phyloP scores from a whole-genome alignment of 2,797 vertebrate genomes.

The Spheniscus humboldti region DNA sequence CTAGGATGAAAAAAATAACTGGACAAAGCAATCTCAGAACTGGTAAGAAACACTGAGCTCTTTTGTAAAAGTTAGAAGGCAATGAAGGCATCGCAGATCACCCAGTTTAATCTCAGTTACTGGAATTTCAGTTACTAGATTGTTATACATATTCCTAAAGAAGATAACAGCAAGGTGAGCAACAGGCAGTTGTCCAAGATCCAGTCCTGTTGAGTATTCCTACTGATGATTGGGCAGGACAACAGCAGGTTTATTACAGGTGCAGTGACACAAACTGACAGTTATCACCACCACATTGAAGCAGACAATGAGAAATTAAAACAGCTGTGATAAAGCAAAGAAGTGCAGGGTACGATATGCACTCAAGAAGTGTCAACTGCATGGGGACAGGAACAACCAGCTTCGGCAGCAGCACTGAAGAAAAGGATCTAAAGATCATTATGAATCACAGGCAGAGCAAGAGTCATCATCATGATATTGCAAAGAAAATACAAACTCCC shows the following conservation, averaged over 20 bases:
- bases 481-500: background rate
- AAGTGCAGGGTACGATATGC: background rate
- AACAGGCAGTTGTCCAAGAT: background rate
- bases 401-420: background rate
- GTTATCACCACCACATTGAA: background rate
- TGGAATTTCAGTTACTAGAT: background rate
- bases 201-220: background rate
- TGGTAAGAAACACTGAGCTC: background rate
- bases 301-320: background rate
- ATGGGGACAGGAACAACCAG: background rate
- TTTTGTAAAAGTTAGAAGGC: background rate
- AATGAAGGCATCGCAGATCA: background rate
- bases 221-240: background rate
- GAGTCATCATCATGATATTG: background rate
- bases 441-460: background rate
- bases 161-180: background rate
- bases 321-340: background rate
- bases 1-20: background rate
- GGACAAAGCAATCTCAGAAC: background rate
- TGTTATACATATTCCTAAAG: background rate
- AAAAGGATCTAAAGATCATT: background rate
- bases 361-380: background rate
- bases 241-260: background rate
- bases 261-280: background rate
- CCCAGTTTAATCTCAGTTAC: background rate